Evolutionary conservation across 2,888 invertebrate species (phyloP).

Genomic region (Chouioia cunea): DNA sequence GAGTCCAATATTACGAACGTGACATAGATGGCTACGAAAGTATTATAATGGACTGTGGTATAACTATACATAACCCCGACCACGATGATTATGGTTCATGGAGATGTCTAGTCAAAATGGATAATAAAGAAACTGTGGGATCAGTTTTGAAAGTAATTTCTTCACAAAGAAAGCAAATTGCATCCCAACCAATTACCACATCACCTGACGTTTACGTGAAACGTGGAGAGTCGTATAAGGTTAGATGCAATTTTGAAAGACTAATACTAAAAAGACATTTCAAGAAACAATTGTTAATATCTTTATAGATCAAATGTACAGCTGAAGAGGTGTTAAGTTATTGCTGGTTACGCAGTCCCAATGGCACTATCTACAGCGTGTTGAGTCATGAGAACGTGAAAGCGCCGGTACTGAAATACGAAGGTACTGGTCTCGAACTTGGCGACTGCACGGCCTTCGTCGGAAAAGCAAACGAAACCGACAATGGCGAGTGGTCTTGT

Average conservation of each 20-base stretch:
- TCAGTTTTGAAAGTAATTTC: conserved; percentile 33
- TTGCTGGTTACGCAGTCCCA: conserved; percentile 62
- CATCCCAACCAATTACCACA: neutral
- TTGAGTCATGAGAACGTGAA: conserved; percentile 29
- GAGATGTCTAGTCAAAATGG: conserved; percentile 54
- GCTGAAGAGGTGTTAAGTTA: conserved; percentile 54
- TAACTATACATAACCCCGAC: conserved; percentile 55
- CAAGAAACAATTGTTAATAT: conserved; percentile 23
- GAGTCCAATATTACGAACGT: conserved; percentile 42
- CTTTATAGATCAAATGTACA: conserved; percentile 56
- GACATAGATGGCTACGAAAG: conserved; percentile 7
- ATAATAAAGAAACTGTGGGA: conserved; percentile 16
- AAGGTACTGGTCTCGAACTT: conserved; percentile 55
- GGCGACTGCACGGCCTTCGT: conserved; percentile 60
- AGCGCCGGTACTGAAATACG: conserved; percentile 49
- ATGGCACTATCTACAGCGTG: conserved; percentile 56
- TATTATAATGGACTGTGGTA: conserved; percentile 54
- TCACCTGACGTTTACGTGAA: conserved; percentile 53
- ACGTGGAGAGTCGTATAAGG: conserved; percentile 54
- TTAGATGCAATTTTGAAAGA: conserved; percentile 43
- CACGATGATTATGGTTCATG: conserved; percentile 58
- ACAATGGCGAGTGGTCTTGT: conserved; percentile 60
- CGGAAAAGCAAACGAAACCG: conserved; percentile 50
- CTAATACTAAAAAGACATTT: neutral
- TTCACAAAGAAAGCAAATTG: neutral